Evolutionary conservation across 1,140 invertebrate genomes (phyloP).

Genomic region (Heliothis virescens): DNA sequence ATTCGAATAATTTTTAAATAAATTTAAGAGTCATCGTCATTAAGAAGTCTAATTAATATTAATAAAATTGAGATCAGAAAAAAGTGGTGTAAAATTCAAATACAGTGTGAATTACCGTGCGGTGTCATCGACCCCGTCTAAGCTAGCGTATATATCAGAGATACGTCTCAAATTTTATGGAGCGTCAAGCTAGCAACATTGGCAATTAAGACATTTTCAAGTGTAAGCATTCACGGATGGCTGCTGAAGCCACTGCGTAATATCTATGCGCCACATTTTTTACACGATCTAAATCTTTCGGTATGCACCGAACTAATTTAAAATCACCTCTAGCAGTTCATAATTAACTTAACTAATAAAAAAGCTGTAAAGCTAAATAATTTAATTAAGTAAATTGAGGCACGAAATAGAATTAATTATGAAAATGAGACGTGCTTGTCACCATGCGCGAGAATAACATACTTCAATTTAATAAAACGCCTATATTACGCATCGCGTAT

Average conservation of each 20-base stretch:
- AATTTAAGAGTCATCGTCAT: conserved; percentile 22
- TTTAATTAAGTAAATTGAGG: conserved; percentile 10
- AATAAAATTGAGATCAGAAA: conserved; percentile 19
- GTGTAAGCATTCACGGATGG: conserved; percentile 70
- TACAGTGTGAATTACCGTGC: conserved; percentile 44
- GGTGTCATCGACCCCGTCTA: conserved; percentile 67
- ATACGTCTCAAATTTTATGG: conserved; percentile 78
- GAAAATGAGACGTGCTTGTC: neutral
- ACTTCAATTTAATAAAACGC: no score
- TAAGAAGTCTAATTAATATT: conserved; percentile 37
- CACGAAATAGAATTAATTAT: neutral
- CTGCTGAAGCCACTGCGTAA: conserved; percentile 53
- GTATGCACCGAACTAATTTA: conserved; percentile 55
- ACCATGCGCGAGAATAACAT: no score
- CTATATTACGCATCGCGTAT: no score
- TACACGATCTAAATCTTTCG: conserved; percentile 52
- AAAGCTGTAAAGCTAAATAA: conserved; percentile 24
- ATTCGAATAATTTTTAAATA: conserved; percentile 11
- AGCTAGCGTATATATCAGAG: conserved; percentile 68
- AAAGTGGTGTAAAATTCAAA: conserved; percentile 41
- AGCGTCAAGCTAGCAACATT: conserved; percentile 68
- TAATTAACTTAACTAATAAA: conserved; percentile 38
- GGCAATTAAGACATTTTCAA: conserved; percentile 76
- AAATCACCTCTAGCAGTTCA: conserved; percentile 29
- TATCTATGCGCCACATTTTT: conserved; percentile 62